These are phyloP conservation scores for Melieria omissa DNA, from an alignment of 2,888 invertebrate genomes.

Conservation along the genomic window DNA sequence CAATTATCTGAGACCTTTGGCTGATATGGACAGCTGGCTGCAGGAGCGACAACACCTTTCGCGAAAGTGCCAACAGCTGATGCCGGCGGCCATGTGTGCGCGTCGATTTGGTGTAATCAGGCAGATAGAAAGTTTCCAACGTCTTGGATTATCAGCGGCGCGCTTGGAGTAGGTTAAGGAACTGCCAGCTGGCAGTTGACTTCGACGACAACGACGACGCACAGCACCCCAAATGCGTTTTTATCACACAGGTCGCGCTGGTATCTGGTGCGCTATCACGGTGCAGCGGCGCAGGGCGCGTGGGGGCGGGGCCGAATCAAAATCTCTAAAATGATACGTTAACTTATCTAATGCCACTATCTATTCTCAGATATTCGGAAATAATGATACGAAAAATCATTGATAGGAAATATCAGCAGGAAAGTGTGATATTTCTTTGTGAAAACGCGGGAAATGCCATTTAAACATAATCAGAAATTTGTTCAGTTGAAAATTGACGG, in stretches of 20 bases:
- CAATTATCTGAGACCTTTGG: slow-evolving; percentile 17
- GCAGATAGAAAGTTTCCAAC: not conserved
- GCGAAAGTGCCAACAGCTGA: no score
- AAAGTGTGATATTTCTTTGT: slow-evolving; percentile 42
- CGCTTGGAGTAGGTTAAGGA: slow-evolving; percentile 55
- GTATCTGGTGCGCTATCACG: not conserved
- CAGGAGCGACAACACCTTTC: no score
- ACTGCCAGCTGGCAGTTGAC: slow-evolving; percentile 15
- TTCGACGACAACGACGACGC: no score
- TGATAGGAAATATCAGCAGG: slow-evolving; percentile 61
- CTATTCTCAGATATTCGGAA: slow-evolving; percentile 67
- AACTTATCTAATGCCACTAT: slow-evolving; percentile 68
- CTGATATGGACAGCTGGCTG: slow-evolving; percentile 3
- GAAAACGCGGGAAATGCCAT: slow-evolving; percentile 45
- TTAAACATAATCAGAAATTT: slow-evolving; percentile 47
- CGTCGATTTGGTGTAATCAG: not conserved
- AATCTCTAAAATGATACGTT: slow-evolving; percentile 68
- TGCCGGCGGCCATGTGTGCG: no score
- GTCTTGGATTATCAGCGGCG: not conserved
- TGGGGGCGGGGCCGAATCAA: slow-evolving; percentile 47
- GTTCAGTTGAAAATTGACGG: slow-evolving; percentile 24
- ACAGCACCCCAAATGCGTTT: no score
- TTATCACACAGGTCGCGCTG: slow-evolving; percentile 1
- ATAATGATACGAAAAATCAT: slow-evolving; percentile 63
- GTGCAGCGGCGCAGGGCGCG: not conserved